Evolutionary conservation across 2,797 vertebrate genomes (phyloP), one percentile per base, ranked within the genome.

Genomic region (Semotilus atromaculatus): DNA sequence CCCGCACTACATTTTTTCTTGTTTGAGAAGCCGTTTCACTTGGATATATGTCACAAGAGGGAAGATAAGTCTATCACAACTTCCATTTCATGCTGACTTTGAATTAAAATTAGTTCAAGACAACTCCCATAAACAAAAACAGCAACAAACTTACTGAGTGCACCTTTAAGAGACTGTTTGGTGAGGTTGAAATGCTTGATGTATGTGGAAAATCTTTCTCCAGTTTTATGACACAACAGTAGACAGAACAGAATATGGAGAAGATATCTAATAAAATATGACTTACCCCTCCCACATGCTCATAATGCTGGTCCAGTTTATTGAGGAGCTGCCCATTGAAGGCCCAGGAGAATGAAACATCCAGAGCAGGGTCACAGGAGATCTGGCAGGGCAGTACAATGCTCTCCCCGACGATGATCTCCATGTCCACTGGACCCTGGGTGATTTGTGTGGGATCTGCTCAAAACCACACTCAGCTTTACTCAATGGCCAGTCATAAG

Each of bases 241-340:
- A 26, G 18, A 40, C n/a, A 14, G 0, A 38, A 55, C 8, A 40
- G 51, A 70, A 70, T 40, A 62, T 34, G 11, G 36, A 26, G 43
- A 21, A 21, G 21, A n/a, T 34, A n/a, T n/a, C 11, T 23, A 58
- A 53, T 51, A 62, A 48, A 36, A 26, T 51, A 34, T 34, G 87
- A 95, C 98, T 98, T 92, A 99, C 98, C 96, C 97, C 97, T 66
- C 97, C 97, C 68, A 97, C 97, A 51, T 96, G 96, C 92, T 98
- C 97, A 90, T 98, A 97, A 93, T 99, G 97, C 36, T 96, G 94
- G 58, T 96, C 94, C 0, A 96, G 96, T 71, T 95, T 96, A 93
- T 94, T 95, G 0, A 97, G 94, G 80, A 96, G 95, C 21, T 92
- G 95, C 26, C 97, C 97, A 1, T 99, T 98, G 91, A 99, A 97